phyloP scores from a whole-genome alignment of 1,140 invertebrate genomes.

The Papilio dardanus region DNA sequence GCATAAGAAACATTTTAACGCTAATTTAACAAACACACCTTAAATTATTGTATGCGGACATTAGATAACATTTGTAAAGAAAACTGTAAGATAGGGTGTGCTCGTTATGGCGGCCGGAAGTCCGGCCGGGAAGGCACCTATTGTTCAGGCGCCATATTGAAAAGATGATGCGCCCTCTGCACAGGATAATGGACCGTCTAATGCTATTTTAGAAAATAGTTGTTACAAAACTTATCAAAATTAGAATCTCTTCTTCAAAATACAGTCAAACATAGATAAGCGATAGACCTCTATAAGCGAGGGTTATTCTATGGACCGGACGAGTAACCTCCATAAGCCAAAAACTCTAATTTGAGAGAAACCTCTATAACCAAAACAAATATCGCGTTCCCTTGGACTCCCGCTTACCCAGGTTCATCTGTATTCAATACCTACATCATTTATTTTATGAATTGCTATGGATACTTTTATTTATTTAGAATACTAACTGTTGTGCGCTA shows the following conservation, averaged over 20 bases:
- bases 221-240: not conserved
- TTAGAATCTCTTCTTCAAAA: not conserved
- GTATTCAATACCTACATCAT: too few species aligned
- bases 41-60: constrained; percentile 37
- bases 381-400: too few species aligned
- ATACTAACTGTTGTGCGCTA: too few species aligned
- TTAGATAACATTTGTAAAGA: constrained; percentile 51
- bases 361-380: too few species aligned
- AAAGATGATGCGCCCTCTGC: constrained; percentile 66
- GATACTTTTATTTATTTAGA: too few species aligned
- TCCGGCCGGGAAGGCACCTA: constrained; percentile 63
- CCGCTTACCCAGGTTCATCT: too few species aligned
- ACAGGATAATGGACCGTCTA: constrained; percentile 57
- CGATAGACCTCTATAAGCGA: too few species aligned
- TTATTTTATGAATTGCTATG: not conserved
- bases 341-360: too few species aligned
- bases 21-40: constrained; percentile 25
- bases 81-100: constrained; percentile 57
- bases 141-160: constrained; percentile 73
- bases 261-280: too few species aligned
- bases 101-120: constrained; percentile 67
- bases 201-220: constrained; percentile 39
- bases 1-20: constrained; percentile 1
- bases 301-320: too few species aligned
- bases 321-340: too few species aligned